A percentile compares a stretch with the other conserved stretches of the same genome.
Evolutionary conservation across 2,797 vertebrate species (phyloP).

Genomic region (Okamejei kenojei): DNA sequence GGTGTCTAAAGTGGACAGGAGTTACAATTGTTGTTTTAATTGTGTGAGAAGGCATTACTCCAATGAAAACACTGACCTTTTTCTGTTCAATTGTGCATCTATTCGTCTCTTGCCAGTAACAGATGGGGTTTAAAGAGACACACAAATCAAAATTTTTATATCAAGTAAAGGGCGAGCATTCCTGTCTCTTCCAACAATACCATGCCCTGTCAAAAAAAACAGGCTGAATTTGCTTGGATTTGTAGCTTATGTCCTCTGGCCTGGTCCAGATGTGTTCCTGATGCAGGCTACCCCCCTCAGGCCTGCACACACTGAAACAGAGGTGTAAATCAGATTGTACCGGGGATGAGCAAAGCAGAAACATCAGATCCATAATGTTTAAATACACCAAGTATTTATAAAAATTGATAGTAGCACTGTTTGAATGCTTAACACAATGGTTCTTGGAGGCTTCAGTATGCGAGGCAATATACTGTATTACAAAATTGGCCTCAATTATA

Average conservation of each 20-base stretch:
- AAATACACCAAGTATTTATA: not conserved
- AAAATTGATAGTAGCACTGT: not conserved
- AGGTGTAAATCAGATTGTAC: not conserved
- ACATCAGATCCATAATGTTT: not conserved
- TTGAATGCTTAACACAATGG: not conserved
- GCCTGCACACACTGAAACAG: not conserved
- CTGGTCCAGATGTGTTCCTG: not conserved
- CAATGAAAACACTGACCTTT: not conserved
- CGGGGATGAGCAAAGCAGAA: not conserved
- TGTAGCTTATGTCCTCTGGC: no score
- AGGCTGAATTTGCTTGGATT: not conserved
- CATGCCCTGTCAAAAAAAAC: not conserved
- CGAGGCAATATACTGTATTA: not conserved
- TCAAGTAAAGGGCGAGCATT: not conserved
- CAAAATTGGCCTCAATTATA: not conserved
- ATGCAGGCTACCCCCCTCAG: not conserved
- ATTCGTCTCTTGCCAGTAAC: not conserved
- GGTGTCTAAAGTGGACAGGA: not conserved
- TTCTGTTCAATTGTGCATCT: not conserved
- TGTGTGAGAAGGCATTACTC: not conserved
- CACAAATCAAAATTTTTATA: not conserved
- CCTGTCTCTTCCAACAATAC: not conserved
- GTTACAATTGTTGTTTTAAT: not conserved
- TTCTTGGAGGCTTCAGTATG: not conserved
- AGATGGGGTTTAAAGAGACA: not conserved